Base-by-base conservation (phyloP, 23 tunicate genomes). In the Ciona savignyi region DNA sequence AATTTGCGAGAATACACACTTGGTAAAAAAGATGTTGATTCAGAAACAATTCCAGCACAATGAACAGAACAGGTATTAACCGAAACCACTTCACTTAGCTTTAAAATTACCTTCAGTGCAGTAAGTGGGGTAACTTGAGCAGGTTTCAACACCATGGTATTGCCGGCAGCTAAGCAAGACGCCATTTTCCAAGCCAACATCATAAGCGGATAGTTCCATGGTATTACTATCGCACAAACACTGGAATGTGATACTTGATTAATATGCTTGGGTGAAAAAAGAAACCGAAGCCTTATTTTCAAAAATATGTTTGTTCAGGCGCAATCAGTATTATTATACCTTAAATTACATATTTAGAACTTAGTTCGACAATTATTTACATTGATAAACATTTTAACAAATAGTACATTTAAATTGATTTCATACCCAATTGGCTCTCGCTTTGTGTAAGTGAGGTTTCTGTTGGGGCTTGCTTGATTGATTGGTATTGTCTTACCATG, bases 161-260 rank as follows among this genome's bases (percentile, higher is more conserved):
- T 91, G 15, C 97, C 97, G 9, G 97, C 97, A 32, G 97, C 97
- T 27, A 91, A 67, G 70, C 97, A 91, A 0, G 97, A 91, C 4
- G 97, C 97, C 97, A 91, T 91, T 42, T 91, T 91, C 97, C 97
- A 91, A 20, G 97, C 97, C 83, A 91, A 68, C 97, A 91, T 91
- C 97, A 91, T 91, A 30, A 91, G 73, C 9, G 97, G 97, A 49
- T 91, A 91, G 67, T 91, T 91, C 97, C 97, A 91, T 29, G 97
- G 97, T 33, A 91, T 91, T 4, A 91, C 97, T 25, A 91, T 91
- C 35, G 90, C 97, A 67, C 97, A 91, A 25, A 91, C 97, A 1
- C 97, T 91, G 11, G 32, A 9, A 42, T n/a, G n/a, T n/a, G n/a
- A n/a, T n/a, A n/a, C n/a, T n/a, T n/a, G n/a, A n/a, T n/a, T n/a